Percentiles rank a stretch among this genome's conserved stretches.
Conservation (phyloP, 2,888 invertebrate genomes). For the Emmelina monodactyla region DNA sequence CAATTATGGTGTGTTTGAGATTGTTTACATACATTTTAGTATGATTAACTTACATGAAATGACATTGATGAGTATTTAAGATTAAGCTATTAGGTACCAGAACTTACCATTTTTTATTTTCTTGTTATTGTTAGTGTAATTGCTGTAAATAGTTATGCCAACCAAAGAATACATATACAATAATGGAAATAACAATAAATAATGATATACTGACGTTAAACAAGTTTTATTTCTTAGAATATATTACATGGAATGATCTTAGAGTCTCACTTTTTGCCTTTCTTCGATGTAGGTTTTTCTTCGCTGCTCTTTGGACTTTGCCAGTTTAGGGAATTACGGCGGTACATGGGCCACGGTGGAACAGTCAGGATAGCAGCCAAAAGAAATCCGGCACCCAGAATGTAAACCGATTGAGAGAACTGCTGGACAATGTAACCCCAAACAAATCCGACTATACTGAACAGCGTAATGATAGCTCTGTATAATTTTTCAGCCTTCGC, state of each 20-base stretch:
- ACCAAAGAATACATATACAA: too few species aligned
- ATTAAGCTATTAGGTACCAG: too few species aligned
- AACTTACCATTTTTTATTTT: too few species aligned
- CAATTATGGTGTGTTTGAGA: too few species aligned
- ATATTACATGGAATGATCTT: background rate
- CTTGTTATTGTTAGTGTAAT: too few species aligned
- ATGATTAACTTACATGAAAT: too few species aligned
- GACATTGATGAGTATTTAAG: too few species aligned
- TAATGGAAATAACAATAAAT: too few species aligned
- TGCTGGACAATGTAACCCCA: slow-evolving; percentile 96
- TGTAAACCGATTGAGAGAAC: slow-evolving; percentile 94
- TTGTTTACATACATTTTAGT: too few species aligned
- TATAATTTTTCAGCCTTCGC: slow-evolving; percentile 88
- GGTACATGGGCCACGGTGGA: slow-evolving; percentile 97
- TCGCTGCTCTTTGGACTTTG: slow-evolving; percentile 72
- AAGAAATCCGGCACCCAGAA: slow-evolving; percentile 89
- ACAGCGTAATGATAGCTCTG: slow-evolving; percentile 87
- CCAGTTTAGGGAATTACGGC: slow-evolving; percentile 88
- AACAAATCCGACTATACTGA: slow-evolving; percentile 88
- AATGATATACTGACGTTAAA: too few species aligned
- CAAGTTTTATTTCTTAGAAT: background rate
- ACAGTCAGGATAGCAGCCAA: slow-evolving; percentile 87
- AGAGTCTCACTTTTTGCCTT: slow-evolving; percentile 54
- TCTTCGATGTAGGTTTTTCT: slow-evolving; percentile 55
- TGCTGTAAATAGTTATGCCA: too few species aligned